Evolutionary conservation across 1,140 invertebrate genomes (phyloP).

Genomic region (Plutomurus gul): DNA sequence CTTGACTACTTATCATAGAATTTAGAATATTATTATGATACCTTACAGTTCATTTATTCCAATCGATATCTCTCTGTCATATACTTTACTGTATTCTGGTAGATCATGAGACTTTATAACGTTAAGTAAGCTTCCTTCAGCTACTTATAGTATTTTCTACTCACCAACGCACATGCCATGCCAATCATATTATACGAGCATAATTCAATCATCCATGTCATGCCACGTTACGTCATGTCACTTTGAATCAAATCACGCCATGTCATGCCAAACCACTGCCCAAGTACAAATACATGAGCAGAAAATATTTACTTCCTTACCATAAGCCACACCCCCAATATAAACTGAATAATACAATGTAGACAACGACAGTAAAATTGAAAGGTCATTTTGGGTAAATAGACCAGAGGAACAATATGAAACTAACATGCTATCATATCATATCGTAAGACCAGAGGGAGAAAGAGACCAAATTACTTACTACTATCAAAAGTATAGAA

Average conservation of each 20-base stretch:
- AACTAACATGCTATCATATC: too few species aligned
- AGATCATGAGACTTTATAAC: neutral
- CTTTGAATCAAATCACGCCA: neutral
- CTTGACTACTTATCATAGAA: too few species aligned
- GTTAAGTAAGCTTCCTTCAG: neutral
- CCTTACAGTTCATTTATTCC: too few species aligned
- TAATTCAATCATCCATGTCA: constrained; percentile 15
- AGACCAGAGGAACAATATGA: neutral
- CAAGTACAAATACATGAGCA: neutral
- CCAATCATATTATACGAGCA: neutral
- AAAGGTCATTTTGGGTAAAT: neutral
- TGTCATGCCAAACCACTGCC: neutral
- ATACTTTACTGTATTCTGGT: too few species aligned
- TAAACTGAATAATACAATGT: neutral
- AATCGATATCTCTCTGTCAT: too few species aligned
- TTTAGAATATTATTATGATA: too few species aligned
- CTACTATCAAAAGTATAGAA: too few species aligned
- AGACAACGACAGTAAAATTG: neutral
- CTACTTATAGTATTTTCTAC: neutral
- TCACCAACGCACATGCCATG: too few species aligned
- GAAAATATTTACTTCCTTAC: neutral
- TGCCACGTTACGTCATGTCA: constrained; percentile 10
- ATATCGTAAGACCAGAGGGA: neutral
- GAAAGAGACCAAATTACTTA: constrained; percentile 21
- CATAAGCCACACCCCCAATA: neutral